Evolutionary conservation across 1,140 invertebrate species (phyloP), one percentile per base, ranked within the genome.

Genomic region (Magallana gigas): DNA sequence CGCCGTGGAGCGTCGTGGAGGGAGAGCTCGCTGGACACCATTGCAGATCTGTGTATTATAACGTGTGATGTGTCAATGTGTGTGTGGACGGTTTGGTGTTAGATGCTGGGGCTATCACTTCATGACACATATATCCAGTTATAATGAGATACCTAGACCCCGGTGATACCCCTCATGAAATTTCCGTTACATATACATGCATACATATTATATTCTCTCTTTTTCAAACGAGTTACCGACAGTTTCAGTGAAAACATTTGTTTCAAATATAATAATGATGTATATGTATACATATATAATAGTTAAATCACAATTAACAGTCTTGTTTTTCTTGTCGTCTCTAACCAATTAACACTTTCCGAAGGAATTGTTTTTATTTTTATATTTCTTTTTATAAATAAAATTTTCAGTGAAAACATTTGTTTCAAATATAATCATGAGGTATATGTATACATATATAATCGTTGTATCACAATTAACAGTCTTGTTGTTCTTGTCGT

Each of bases 41-140:
- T 18, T 29, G 48, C 36, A 29, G 68, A 76, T 29, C 68, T 76
- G 68, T 76, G 68, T 76, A 76, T 76, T 76, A 76, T 29, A 76
- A 36, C 23, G 68, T 76, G 23, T 36, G 68, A 76, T 76, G 68
- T 76, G 68, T 76, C 68, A 76, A 14, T 29, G 23, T 76, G 23
- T 76, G 23, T 76, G 68, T 76, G 36, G 68, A 76, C 16, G 68
- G 36, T 48, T 76, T 76, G 68, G 68, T 76, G 68, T 76, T 76
- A 76, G 68, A 76, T 76, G 36, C 68, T 76, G 36, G 23, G 23
- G 23, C 68, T 76, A 76, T 76, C 68, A 29, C 12, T 36, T 23
- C 68, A 76, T 29, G 68, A 76, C 68, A 76, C 68, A 18, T 76
- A 8, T 76, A 29, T 76, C 68, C 18, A 76, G 64, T 76, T 76